Conservation (phyloP, 1,140 invertebrate species). For the Hestina assimilis region DNA sequence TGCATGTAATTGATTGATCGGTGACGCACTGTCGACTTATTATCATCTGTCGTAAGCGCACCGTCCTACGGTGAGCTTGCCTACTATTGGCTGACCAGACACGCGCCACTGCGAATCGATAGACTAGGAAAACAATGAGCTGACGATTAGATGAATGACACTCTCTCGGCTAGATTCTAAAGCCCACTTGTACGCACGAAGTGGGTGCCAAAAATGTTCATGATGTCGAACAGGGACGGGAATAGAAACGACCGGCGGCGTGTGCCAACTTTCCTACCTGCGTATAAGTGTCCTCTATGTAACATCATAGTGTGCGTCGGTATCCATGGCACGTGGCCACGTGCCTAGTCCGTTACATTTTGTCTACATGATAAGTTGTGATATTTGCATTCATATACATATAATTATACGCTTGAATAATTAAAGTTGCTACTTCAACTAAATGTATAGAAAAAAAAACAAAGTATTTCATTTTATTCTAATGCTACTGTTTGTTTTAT, state of each 20-base stretch:
- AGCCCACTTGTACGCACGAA: constrained; percentile 60
- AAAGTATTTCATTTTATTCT: too few species aligned
- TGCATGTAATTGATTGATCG: constrained; percentile 64
- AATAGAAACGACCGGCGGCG: constrained; percentile 61
- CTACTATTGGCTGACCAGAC: constrained; percentile 56
- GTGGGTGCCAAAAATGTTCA: constrained; percentile 70
- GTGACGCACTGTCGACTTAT: constrained; percentile 49
- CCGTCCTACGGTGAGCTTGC: constrained; percentile 22
- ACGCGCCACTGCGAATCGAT: constrained; percentile 59
- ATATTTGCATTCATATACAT: constrained; percentile 14
- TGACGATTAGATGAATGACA: constrained; percentile 75
- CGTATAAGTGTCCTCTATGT: constrained; percentile 36
- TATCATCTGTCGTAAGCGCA: constrained; percentile 44
- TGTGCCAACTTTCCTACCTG: constrained; percentile 64
- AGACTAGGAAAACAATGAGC: constrained; percentile 69
- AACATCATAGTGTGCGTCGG: constrained; percentile 28
- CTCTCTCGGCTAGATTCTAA: constrained; percentile 48
- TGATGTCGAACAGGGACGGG: constrained; percentile 67
- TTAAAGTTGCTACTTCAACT: too few species aligned
- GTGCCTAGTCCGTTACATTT: constrained; percentile 34
- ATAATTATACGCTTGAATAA: not conserved
- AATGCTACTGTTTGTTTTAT: not conserved
- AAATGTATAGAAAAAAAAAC: too few species aligned
- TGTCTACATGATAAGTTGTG: constrained; percentile 33
- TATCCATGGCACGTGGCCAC: constrained; percentile 52